phyloP scores from a whole-genome alignment of 2,797 vertebrate genomes.

The Urophycis tenuis region DNA sequence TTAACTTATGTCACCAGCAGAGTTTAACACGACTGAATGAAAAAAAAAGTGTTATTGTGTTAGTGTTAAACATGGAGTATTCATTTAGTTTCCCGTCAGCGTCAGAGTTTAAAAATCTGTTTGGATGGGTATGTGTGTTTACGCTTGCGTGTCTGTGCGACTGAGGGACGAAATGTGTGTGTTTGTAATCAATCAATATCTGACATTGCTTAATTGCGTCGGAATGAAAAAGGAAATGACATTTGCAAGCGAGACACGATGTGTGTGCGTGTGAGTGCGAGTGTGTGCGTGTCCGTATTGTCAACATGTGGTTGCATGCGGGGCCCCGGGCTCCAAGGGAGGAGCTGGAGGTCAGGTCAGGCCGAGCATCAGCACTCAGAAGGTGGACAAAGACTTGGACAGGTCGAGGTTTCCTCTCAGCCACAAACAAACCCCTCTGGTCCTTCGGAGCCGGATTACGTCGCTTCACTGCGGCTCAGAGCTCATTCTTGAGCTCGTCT shows the following conservation, averaged over 20 bases:
- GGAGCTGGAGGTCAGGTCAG: conserved; percentile 38
- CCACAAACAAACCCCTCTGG: background rate
- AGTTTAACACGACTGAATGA: background rate
- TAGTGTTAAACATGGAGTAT: background rate
- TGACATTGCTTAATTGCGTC: conserved; percentile 2
- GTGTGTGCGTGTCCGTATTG: conserved; percentile 3
- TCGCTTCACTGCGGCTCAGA: no score
- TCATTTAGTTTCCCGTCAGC: background rate
- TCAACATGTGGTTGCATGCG: background rate
- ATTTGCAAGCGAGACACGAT: background rate
- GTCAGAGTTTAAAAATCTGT: background rate
- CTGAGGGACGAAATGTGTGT: background rate
- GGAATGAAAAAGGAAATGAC: background rate
- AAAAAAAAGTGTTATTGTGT: background rate
- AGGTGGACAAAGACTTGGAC: conserved; percentile 31
- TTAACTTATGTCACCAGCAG: background rate
- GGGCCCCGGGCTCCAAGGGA: conserved; percentile 12
- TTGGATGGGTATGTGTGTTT: no score
- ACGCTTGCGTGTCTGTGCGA: background rate
- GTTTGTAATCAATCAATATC: background rate
- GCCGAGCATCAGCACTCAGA: conserved; percentile 14
- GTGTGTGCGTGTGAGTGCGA: conserved; percentile 7
- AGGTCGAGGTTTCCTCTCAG: conserved; percentile 50
- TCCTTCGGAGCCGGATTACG: no score
- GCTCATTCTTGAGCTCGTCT: no score